Conservation (phyloP, 2,797 vertebrate genomes). For the Borostomias antarcticus region DNA sequence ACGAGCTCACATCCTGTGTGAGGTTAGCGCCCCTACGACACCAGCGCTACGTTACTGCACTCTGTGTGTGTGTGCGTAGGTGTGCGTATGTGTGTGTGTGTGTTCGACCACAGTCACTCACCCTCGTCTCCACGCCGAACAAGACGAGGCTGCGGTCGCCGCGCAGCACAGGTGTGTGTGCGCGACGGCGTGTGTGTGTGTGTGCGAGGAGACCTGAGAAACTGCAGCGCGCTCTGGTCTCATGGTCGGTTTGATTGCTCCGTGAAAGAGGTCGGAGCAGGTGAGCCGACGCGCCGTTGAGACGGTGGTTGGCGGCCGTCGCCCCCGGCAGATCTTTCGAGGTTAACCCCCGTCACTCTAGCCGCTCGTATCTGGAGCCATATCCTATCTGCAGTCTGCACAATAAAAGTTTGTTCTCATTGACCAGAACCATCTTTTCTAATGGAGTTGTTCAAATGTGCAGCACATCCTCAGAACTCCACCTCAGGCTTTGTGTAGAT, state of each 20-base stretch:
- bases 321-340: constrained; percentile 48
- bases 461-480: neutral
- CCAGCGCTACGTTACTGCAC: constrained; percentile 38
- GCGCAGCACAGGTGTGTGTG: constrained; percentile 61
- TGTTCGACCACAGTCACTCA: constrained; percentile 53
- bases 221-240: constrained; percentile 67
- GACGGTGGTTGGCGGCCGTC: constrained; percentile 60
- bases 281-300: constrained; percentile 57
- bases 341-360: constrained; percentile 49
- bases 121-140: constrained; percentile 69
- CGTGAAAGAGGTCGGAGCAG: constrained; percentile 61
- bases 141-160: constrained; percentile 67
- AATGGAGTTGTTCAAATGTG: neutral
- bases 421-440: neutral
- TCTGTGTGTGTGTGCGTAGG: constrained; percentile 8
- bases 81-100: constrained; percentile 4
- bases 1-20: constrained; percentile 77
- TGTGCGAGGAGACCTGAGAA: constrained; percentile 73
- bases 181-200: neutral
- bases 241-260: constrained; percentile 74
- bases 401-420: neutral
- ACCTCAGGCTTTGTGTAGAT: neutral
- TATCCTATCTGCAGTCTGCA: neutral
- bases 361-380: constrained; percentile 49
- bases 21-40: constrained; percentile 68